Evolutionary conservation across 92 coral and sea anemone species (phyloP).

Genomic region (Zoanthus solanderi): DNA sequence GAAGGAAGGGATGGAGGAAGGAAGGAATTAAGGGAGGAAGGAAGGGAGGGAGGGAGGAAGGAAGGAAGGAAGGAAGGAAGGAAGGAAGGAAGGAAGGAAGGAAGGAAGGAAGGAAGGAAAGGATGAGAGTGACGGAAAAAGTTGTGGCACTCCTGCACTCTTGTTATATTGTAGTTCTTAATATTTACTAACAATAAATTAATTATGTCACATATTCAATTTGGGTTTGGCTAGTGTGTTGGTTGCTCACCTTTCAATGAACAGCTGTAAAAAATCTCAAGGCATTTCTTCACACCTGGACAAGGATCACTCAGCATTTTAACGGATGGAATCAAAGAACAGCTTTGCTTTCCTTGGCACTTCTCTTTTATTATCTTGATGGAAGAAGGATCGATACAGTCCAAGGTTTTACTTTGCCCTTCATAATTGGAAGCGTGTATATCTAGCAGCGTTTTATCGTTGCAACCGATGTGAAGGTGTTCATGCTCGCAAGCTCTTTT

Average conservation of each 20-base stretch:
- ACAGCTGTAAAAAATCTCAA: not conserved
- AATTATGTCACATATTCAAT: no score
- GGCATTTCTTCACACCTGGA: not conserved
- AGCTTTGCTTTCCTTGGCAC: conserved; percentile 1
- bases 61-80: no score
- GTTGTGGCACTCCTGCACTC: no score
- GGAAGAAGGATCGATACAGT: conserved; percentile 4
- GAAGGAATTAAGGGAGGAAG: no score
- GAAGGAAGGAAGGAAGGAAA: no score
- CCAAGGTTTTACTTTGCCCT: not conserved
- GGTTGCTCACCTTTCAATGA: not conserved
- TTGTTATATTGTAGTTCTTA: no score
- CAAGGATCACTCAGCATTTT: not conserved
- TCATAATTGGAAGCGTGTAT: conserved; percentile 10
- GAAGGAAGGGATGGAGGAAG: no score
- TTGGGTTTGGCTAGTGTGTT: no score
- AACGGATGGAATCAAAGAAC: not conserved
- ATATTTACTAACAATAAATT: no score
- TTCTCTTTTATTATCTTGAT: not conserved
- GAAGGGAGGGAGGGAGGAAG: no score
- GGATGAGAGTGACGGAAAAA: no score
- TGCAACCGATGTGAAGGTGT: not conserved
- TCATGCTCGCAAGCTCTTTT: not conserved
- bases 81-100: rapidly evolving
- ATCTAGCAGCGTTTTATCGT: not conserved